Evolutionary conservation across 2,797 vertebrate species (phyloP).

Genomic region (Bradypodion pumilum): DNA sequence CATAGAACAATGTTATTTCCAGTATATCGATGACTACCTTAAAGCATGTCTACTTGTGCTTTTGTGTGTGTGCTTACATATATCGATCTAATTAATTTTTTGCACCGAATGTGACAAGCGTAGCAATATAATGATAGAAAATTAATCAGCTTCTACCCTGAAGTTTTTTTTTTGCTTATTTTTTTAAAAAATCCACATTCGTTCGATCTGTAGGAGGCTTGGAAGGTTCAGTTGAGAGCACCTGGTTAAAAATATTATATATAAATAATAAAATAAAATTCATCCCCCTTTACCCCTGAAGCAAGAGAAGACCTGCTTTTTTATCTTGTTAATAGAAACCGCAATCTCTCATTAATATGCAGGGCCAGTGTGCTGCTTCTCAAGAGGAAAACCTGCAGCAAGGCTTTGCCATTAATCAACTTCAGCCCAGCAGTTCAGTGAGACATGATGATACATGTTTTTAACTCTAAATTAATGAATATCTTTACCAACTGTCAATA

Average conservation of each 20-base stretch:
- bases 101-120: constrained; percentile 59
- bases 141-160: constrained; percentile 74
- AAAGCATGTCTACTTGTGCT: constrained; percentile 67
- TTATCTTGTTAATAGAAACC: constrained; percentile 99
- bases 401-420: constrained; percentile 99
- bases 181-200: constrained; percentile 59
- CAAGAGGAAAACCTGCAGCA: constrained; percentile 94
- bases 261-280: constrained; percentile 97
- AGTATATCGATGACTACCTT: constrained; percentile 57
- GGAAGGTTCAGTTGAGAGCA: constrained; percentile 91
- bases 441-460: constrained; percentile 99
- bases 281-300: constrained; percentile 94
- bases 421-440: constrained; percentile 97
- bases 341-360: constrained; percentile 99
- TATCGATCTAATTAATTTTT: constrained; percentile 66
- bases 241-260: constrained; percentile 94
- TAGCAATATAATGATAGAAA: constrained; percentile 70
- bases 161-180: constrained; percentile 51
- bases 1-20: constrained; percentile 61
- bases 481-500: constrained; percentile 99
- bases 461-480: constrained; percentile 99
- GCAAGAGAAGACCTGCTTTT: constrained; percentile 97
- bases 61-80: constrained; percentile 70
- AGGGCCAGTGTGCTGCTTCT: constrained; percentile 94
- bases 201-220: constrained; percentile 79